Evolutionary conservation across 2,797 vertebrate species (phyloP).

Genomic region (Cheirogaleus major): DNA sequence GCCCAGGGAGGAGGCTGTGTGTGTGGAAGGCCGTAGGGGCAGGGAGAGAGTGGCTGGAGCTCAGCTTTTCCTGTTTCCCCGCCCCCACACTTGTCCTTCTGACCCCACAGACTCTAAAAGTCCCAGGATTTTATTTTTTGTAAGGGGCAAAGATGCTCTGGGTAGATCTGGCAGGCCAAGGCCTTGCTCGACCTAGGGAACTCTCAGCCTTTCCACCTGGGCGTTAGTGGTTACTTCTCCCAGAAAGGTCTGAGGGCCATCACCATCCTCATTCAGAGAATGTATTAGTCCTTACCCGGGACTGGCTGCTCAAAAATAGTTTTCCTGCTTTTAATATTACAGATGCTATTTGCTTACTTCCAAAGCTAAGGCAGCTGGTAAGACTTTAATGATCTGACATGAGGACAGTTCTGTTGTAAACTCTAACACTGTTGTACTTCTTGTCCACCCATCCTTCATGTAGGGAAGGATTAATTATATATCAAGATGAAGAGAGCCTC

Average conservation of each 20-base stretch:
- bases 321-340: not conserved
- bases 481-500: not conserved
- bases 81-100: not conserved
- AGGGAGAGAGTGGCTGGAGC: not conserved
- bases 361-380: not conserved
- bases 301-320: not conserved
- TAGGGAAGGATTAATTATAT: not conserved
- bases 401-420: not conserved
- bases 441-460: too few species aligned
- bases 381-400: not conserved
- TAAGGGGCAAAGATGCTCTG: not conserved
- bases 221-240: not conserved
- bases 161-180: not conserved
- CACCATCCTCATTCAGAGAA: not conserved
- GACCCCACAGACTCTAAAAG: not conserved
- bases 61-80: fast-evolving
- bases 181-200: not conserved
- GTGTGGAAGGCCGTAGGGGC: not conserved
- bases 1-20: not conserved
- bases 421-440: not conserved
- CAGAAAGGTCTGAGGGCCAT: not conserved
- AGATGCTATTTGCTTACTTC: not conserved
- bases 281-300: not conserved
- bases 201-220: not conserved
- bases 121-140: not conserved